Evolutionary conservation across 2,797 vertebrate species (phyloP).

Genomic region (Hemibagrus guttatus): DNA sequence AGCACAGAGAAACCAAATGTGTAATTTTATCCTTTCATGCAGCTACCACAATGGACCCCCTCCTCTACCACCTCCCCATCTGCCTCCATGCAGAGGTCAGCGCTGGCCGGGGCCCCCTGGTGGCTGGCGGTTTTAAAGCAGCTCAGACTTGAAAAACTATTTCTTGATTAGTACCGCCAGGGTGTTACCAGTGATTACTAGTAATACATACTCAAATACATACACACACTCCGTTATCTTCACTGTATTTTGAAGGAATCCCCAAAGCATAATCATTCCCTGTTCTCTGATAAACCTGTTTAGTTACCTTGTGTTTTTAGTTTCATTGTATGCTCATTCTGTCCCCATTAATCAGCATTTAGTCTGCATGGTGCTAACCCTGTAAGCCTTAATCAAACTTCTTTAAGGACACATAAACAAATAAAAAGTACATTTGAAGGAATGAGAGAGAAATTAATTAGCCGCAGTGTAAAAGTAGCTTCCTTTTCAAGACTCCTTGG

Average conservation of each 20-base stretch:
- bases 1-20: conserved; percentile 64
- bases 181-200: not conserved
- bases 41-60: conserved; percentile 85
- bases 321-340: not conserved
- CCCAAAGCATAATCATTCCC: not conserved
- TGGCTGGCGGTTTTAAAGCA: conserved; percentile 82
- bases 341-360: not conserved
- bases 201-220: not conserved
- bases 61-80: conserved; percentile 76
- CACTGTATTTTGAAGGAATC: not conserved
- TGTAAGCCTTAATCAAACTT: not conserved
- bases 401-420: not conserved
- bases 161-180: not conserved
- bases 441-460: not conserved
- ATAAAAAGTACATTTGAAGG: not conserved
- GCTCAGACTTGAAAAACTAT: not conserved
- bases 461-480: not conserved
- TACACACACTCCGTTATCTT: not conserved
- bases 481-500: conserved; percentile 1
- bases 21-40: conserved; percentile 84
- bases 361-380: conserved; percentile 9
- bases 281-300: not conserved
- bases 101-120: conserved; percentile 81
- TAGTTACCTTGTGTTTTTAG: not conserved
- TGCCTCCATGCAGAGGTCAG: conserved; percentile 80